Evolutionary conservation across 2,113 vertebrate genomes (phyloP).

Genomic region (Corythornis cristatus): DNA sequence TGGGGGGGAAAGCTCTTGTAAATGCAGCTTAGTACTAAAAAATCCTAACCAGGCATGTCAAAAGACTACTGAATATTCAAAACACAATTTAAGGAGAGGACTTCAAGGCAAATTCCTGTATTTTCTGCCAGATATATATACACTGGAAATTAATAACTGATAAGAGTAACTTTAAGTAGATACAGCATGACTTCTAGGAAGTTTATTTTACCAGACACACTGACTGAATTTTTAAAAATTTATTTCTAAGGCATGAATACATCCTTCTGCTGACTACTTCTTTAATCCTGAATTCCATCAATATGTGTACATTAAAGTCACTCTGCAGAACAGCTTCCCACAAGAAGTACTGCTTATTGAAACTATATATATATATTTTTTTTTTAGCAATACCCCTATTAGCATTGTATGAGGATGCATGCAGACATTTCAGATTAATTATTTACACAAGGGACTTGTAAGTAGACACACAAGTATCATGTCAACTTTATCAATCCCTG

Average conservation of each 20-base stretch:
- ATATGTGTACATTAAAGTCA: background rate
- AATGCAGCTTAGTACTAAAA: conserved; percentile 1
- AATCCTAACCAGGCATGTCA: conserved; percentile 15
- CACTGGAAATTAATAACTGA: background rate
- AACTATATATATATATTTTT: too few relatives aligned
- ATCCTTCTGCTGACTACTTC: background rate
- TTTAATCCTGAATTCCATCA: background rate
- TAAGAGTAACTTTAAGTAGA: background rate
- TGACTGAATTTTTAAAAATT: background rate
- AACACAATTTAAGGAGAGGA: background rate
- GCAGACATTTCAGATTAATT: background rate
- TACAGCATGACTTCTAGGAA: background rate
- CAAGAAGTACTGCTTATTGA: background rate
- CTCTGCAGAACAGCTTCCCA: background rate
- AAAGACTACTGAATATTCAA: background rate
- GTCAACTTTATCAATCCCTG: background rate
- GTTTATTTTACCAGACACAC: background rate
- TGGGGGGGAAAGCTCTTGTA: background rate
- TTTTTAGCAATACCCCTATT: background rate
- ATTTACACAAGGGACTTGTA: background rate
- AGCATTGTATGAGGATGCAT: background rate
- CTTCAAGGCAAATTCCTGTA: background rate
- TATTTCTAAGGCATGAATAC: background rate
- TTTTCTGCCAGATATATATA: background rate
- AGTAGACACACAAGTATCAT: background rate